These are phyloP conservation scores for Drosophila nigricruria DNA, from an alignment of 2,888 invertebrate genomes.

Conservation along the genomic window DNA sequence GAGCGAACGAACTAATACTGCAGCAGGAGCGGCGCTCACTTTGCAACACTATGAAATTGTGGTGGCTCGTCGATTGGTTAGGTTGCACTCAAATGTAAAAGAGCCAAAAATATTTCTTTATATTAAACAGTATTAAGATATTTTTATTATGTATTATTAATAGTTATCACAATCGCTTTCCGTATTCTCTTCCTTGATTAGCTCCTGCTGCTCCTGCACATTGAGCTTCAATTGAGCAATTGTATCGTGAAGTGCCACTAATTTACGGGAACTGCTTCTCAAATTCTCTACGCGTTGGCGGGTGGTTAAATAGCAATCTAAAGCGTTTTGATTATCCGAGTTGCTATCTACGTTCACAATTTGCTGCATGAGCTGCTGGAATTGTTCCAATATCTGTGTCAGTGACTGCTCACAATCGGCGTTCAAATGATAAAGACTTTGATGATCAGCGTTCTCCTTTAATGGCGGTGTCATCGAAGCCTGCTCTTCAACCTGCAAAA, in stretches of 20 bases:
- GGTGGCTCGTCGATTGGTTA: constrained; percentile 17
- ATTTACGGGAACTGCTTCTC: constrained; percentile 76
- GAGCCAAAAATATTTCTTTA: not conserved
- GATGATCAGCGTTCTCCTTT: constrained; percentile 9
- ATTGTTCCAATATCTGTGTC: constrained; percentile 71
- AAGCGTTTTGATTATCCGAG: constrained; percentile 5
- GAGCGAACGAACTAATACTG: constrained; percentile 21
- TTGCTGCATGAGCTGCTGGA: constrained; percentile 55
- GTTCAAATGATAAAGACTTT: constrained; percentile 57
- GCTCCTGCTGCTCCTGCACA: constrained; percentile 30
- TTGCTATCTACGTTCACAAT: constrained; percentile 17
- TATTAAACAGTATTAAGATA: not conserved
- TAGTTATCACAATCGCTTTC: constrained; percentile 27
- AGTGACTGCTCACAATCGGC: constrained; percentile 67
- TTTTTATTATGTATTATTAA: not conserved
- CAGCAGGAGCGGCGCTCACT: not conserved
- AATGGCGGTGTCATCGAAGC: constrained; percentile 30
- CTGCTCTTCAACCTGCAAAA: constrained; percentile 77
- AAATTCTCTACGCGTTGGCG: constrained; percentile 73
- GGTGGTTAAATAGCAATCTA: constrained; percentile 49
- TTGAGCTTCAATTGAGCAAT: constrained; percentile 53
- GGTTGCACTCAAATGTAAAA: not conserved
- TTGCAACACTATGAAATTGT: constrained; percentile 18
- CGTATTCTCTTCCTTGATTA: constrained; percentile 16
- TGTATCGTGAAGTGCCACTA: constrained; percentile 78